A percentile compares a stretch with the other conserved stretches of the same genome.
Conservation (phyloP, 2,113 vertebrate genomes). For the Asarcornis scutulata region DNA sequence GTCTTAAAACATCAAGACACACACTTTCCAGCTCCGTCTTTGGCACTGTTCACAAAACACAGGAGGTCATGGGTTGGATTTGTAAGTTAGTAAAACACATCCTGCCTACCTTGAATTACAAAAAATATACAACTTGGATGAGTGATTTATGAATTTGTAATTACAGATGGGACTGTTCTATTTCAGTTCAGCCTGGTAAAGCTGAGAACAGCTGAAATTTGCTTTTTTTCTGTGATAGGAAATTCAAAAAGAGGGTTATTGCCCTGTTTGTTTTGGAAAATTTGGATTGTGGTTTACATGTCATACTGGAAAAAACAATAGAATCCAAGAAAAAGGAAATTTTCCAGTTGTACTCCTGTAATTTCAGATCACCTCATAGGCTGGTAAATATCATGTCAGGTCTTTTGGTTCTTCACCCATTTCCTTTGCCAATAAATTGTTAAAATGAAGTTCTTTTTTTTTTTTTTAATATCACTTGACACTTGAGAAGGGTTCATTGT, state of each 20-base stretch:
- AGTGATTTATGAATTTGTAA: slow-evolving; percentile 30
- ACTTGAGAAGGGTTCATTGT: background rate
- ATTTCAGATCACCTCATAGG: background rate
- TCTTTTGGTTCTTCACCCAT: background rate
- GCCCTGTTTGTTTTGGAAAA: slow-evolving; percentile 54
- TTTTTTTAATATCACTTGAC: background rate
- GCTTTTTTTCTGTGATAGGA: slow-evolving; percentile 9
- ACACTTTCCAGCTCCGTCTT: background rate
- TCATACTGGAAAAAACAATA: slow-evolving; percentile 15
- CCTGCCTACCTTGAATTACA: slow-evolving; percentile 56
- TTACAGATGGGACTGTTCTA: background rate
- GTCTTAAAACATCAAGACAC: slow-evolving; percentile 5
- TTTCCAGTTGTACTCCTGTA: background rate
- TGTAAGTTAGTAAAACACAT: background rate
- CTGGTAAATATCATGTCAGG: background rate
- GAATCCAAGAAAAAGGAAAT: background rate
- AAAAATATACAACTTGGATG: slow-evolving; percentile 32
- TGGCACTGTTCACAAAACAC: slow-evolving; percentile 22
- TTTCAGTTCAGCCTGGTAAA: background rate
- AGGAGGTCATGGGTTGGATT: background rate
- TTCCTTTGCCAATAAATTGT: background rate
- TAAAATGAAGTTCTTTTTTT: background rate
- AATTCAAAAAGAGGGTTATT: slow-evolving; percentile 15
- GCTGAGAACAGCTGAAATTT: background rate
- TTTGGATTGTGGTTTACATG: background rate